phyloP scores from a whole-genome alignment of 2,797 vertebrate species.

The Sphaeramia orbicularis region DNA sequence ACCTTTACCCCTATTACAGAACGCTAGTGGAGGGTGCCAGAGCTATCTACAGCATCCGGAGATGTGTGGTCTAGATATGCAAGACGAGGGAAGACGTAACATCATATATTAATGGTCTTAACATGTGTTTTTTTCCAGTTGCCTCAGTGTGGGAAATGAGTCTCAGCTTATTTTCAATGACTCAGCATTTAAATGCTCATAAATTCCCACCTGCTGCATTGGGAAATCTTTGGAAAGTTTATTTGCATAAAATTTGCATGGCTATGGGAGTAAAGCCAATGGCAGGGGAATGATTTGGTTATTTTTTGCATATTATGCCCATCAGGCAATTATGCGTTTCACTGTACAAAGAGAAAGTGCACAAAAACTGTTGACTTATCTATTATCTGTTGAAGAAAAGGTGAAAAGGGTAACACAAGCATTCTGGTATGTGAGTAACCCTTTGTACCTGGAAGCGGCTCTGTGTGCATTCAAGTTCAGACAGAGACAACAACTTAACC shows the following conservation, averaged over 20 bases:
- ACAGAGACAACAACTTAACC: too few relatives aligned
- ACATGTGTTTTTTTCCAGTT: background rate
- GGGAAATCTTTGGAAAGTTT: constrained; percentile 55
- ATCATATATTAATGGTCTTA: background rate
- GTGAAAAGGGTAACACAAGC: constrained; percentile 27
- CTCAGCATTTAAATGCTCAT: constrained; percentile 35
- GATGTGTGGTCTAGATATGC: too few relatives aligned
- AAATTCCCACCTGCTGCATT: constrained; percentile 40
- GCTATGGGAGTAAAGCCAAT: constrained; percentile 50
- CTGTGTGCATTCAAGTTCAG: background rate
- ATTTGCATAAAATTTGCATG: constrained; percentile 76
- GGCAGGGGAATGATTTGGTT: constrained; percentile 53
- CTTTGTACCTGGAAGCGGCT: background rate
- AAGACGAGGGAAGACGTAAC: background rate
- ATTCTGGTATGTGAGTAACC: constrained; percentile 13
- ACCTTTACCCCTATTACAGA: too few relatives aligned
- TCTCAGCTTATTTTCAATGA: constrained; percentile 38
- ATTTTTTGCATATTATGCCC: constrained; percentile 62
- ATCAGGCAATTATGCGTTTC: constrained; percentile 29
- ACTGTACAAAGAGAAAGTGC: constrained; percentile 39
- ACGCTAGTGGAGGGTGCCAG: too few relatives aligned
- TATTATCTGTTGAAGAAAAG: constrained; percentile 55
- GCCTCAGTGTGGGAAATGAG: constrained; percentile 19
- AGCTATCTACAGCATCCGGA: too few relatives aligned
- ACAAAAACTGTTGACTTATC: constrained; percentile 62